Percentiles rank a stretch among this genome's conserved stretches.
phyloP scores from a whole-genome alignment of 2,888 invertebrate species.

The Troides oblongomaculatus region DNA sequence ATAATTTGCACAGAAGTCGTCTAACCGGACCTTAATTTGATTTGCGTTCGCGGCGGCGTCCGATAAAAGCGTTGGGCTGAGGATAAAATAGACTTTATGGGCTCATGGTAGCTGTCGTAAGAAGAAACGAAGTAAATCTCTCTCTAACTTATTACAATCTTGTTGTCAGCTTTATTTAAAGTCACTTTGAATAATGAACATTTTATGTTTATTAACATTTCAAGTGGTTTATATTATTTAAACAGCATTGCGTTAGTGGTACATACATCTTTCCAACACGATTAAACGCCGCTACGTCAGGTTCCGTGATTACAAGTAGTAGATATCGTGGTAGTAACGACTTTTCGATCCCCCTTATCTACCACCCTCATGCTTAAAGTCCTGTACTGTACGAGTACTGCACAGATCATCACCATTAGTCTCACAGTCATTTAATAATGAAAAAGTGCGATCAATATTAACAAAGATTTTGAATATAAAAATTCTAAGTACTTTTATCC shows the following conservation, averaged over 20 bases:
- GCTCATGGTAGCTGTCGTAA: conserved; percentile 61
- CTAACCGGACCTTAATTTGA: conserved; percentile 70
- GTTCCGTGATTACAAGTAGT: too few relatives aligned
- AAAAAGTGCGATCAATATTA: too few relatives aligned
- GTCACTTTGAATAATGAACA: conserved; percentile 27
- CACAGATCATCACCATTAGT: too few relatives aligned
- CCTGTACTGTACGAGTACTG: too few relatives aligned
- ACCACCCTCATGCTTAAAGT: too few relatives aligned
- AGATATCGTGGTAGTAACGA: too few relatives aligned
- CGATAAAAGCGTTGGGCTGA: conserved; percentile 68
- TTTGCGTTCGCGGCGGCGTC: conserved; percentile 63
- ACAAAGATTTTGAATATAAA: too few relatives aligned
- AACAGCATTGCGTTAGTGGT: background rate
- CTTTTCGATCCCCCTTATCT: too few relatives aligned
- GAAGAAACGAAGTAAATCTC: conserved; percentile 72
- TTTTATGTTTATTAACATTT: conserved; percentile 3
- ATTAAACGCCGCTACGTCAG: too few relatives aligned
- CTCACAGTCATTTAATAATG: too few relatives aligned
- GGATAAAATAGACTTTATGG: conserved; percentile 68
- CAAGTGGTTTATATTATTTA: background rate
- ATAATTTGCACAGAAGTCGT: conserved; percentile 39
- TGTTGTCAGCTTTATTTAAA: conserved; percentile 68
- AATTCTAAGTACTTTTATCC: too few relatives aligned
- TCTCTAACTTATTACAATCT: conserved; percentile 69
- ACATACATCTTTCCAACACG: background rate